These are phyloP conservation scores for Mus musculus DNA, from an alignment of 2,113 vertebrate species.

Conservation along the genomic window DNA sequence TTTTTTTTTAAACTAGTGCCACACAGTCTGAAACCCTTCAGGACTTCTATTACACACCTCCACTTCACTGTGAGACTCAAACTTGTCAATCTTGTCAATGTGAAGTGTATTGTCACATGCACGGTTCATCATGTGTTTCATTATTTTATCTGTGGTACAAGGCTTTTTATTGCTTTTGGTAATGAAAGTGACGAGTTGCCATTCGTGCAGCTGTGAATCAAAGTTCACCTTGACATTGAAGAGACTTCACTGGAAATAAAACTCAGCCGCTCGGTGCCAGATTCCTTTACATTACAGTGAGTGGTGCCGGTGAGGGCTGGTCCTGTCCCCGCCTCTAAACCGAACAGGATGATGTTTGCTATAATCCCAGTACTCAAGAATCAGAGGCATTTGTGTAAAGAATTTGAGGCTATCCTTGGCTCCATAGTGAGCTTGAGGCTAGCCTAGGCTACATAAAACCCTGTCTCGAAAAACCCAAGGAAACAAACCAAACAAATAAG, in stretches of 20 bases:
- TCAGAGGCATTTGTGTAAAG: neutral
- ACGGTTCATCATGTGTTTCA: constrained; percentile 14
- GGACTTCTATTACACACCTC: constrained; percentile 21
- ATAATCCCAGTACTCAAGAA: neutral
- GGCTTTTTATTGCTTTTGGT: constrained; percentile 13
- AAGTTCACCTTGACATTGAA: constrained; percentile 27
- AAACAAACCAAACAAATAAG: neutral
- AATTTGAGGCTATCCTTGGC: neutral
- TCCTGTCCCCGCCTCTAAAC: neutral
- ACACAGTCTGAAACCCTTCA: constrained; percentile 13
- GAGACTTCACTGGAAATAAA: constrained; percentile 40
- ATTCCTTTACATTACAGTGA: neutral
- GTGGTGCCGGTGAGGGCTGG: neutral
- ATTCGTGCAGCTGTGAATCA: neutral
- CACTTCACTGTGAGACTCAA: constrained; percentile 9
- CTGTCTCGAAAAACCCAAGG: neutral
- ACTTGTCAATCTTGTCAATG: constrained; percentile 31
- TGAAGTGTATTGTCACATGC: neutral
- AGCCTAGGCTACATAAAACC: neutral
- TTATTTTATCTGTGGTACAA: constrained; percentile 48
- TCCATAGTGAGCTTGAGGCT: neutral
- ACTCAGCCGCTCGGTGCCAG: neutral
- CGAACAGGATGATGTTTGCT: neutral
- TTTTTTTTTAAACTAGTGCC: neutral
- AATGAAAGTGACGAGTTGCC: constrained; percentile 11